phyloP scores from a whole-genome alignment of 2,113 vertebrate genomes.

The Dasypus novemcinctus region DNA sequence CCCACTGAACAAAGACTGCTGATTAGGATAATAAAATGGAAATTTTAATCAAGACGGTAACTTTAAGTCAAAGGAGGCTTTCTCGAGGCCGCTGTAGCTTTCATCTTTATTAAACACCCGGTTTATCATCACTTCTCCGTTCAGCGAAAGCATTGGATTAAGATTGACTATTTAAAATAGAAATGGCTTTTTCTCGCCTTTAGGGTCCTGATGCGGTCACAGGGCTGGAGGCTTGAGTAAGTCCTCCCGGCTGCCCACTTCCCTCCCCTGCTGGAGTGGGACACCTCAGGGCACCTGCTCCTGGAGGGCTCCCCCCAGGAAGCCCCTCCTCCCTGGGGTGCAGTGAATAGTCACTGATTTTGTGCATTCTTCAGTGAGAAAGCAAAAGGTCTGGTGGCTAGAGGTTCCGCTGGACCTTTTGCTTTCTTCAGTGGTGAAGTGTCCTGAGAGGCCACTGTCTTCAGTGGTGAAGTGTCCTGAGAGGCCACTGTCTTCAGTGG shows the following conservation, averaged over 20 bases:
- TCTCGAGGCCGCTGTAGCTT: slow-evolving; percentile 54
- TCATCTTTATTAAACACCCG: slow-evolving; percentile 73
- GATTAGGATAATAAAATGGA: slow-evolving; percentile 80
- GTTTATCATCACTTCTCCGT: slow-evolving; percentile 70
- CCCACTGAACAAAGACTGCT: slow-evolving; percentile 74
- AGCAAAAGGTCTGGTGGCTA: not conserved
- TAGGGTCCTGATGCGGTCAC: not conserved
- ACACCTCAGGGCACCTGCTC: not conserved
- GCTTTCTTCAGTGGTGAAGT: not conserved
- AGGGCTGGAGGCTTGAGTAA: not conserved
- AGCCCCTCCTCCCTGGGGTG: not conserved
- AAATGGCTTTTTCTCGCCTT: slow-evolving; percentile 64
- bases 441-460: not conserved
- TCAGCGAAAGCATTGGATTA: slow-evolving; percentile 67
- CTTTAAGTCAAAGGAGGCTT: slow-evolving; percentile 71
- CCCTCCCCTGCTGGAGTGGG: not conserved
- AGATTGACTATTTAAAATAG: slow-evolving; percentile 77
- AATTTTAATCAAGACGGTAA: slow-evolving; percentile 78
- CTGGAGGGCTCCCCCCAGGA: not conserved
- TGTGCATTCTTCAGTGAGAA: not conserved
- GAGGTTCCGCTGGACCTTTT: too few species aligned
- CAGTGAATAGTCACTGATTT: too few species aligned
- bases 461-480: too few species aligned
- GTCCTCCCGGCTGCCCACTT: not conserved
- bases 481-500: not conserved